Evolutionary conservation across 2,888 invertebrate genomes (phyloP).

Genomic region (Congeria kusceri): DNA sequence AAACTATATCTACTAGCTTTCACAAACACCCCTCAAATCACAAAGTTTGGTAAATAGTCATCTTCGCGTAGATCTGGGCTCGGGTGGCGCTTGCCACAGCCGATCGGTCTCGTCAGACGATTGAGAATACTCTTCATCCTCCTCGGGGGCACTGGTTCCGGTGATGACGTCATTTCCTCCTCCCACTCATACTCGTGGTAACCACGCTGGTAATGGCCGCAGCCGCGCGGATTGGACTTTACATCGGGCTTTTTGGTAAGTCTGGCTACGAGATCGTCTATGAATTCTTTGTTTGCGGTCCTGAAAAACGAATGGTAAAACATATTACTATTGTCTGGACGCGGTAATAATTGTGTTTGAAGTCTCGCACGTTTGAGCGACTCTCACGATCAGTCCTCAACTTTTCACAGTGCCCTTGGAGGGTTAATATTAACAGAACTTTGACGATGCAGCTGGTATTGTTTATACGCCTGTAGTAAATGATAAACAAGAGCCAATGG

Average conservation of each 20-base stretch:
- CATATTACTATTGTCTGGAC: too few relatives aligned
- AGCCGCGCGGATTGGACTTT: constrained; percentile 29
- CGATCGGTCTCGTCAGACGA: constrained; percentile 15
- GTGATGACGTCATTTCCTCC: constrained; percentile 9
- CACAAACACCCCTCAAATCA: background rate
- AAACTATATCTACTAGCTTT: too few relatives aligned
- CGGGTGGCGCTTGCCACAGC: constrained; percentile 26
- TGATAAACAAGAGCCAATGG: too few relatives aligned
- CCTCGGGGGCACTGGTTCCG: constrained; percentile 13
- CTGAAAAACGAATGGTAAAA: background rate
- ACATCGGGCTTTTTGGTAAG: constrained; percentile 11
- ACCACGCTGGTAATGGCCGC: constrained; percentile 18
- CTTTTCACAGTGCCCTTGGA: too few relatives aligned
- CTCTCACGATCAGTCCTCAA: too few relatives aligned
- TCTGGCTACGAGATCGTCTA: constrained; percentile 20
- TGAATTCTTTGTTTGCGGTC: constrained; percentile 11
- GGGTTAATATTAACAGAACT: too few relatives aligned
- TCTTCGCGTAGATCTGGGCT: constrained; percentile 25
- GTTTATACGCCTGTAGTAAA: too few relatives aligned
- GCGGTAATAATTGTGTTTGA: too few relatives aligned
- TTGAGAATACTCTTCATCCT: constrained; percentile 8
- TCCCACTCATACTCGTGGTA: constrained; percentile 21
- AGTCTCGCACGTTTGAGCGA: too few relatives aligned
- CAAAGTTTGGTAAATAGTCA: constrained; percentile 31
- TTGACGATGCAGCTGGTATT: too few relatives aligned